phyloP scores from a whole-genome alignment of 2,888 invertebrate genomes.

The Chirona hameri region DNA sequence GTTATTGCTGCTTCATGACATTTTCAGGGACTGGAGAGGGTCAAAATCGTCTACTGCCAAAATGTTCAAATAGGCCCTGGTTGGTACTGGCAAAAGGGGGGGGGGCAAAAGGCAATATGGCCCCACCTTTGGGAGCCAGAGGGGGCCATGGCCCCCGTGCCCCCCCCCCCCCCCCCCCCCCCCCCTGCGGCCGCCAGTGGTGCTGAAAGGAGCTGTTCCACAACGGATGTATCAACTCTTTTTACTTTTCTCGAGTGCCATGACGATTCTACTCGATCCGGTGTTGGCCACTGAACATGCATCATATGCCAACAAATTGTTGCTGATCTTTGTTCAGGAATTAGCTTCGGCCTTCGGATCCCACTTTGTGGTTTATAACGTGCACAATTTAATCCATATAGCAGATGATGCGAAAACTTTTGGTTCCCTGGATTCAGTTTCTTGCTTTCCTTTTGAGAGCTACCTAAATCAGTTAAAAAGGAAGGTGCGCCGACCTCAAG shows the following conservation, averaged over 20 bases:
- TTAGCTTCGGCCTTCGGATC: background rate
- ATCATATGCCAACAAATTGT: background rate
- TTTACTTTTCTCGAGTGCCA: background rate
- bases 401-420: background rate
- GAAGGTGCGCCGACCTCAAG: background rate
- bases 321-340: background rate
- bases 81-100: too few species aligned
- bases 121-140: too few species aligned
- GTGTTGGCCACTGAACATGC: background rate
- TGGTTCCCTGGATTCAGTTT: background rate
- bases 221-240: background rate
- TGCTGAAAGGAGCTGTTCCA: background rate
- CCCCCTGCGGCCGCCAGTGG: too few species aligned
- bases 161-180: too few species aligned
- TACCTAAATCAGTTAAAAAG: background rate
- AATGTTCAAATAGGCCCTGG: too few species aligned
- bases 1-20: too few species aligned
- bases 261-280: background rate
- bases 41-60: too few species aligned
- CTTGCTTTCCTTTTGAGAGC: background rate
- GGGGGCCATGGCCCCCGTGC: too few species aligned
- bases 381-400: background rate
- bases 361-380: background rate
- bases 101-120: too few species aligned
- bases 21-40: too few species aligned